These are phyloP conservation scores for Eupsilia transversa DNA, from an alignment of 2,888 invertebrate genomes.

Conservation along the genomic window DNA sequence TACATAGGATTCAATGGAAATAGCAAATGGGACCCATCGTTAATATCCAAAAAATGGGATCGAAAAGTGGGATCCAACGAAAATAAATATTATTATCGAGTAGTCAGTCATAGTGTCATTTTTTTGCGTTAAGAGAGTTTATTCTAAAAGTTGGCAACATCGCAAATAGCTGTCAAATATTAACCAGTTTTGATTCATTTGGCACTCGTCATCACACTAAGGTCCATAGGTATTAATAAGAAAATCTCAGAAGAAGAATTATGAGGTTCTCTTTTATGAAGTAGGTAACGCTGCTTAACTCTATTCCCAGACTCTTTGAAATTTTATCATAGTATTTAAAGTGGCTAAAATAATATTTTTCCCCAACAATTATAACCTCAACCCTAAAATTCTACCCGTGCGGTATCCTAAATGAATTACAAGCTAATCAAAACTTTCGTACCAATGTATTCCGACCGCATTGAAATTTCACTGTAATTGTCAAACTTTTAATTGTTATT, in stretches of 20 bases:
- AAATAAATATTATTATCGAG: too few relatives aligned
- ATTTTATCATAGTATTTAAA: not conserved
- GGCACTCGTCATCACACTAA: not conserved
- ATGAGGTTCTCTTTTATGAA: not conserved
- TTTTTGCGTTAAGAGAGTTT: too few relatives aligned
- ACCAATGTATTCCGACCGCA: conserved; percentile 58
- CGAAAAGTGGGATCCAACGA: too few relatives aligned
- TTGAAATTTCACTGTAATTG: conserved; percentile 62
- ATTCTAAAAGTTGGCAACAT: too few relatives aligned
- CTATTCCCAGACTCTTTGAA: not conserved
- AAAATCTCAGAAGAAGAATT: not conserved
- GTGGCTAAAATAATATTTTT: not conserved
- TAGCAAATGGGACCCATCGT: too few relatives aligned
- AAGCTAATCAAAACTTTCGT: conserved; percentile 67
- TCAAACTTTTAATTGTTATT: conserved; percentile 66
- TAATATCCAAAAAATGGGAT: too few relatives aligned
- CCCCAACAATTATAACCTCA: not conserved
- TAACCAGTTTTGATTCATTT: too few relatives aligned
- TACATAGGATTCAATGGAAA: too few relatives aligned
- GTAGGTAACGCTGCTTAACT: not conserved
- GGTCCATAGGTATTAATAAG: not conserved
- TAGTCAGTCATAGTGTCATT: too few relatives aligned
- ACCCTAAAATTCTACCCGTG: conserved; percentile 35
- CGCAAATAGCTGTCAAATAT: too few relatives aligned
- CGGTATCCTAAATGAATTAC: conserved; percentile 63